These are phyloP conservation scores for Pyrrhosoma nymphula DNA, from an alignment of 2,888 invertebrate genomes.

Conservation along the genomic window DNA sequence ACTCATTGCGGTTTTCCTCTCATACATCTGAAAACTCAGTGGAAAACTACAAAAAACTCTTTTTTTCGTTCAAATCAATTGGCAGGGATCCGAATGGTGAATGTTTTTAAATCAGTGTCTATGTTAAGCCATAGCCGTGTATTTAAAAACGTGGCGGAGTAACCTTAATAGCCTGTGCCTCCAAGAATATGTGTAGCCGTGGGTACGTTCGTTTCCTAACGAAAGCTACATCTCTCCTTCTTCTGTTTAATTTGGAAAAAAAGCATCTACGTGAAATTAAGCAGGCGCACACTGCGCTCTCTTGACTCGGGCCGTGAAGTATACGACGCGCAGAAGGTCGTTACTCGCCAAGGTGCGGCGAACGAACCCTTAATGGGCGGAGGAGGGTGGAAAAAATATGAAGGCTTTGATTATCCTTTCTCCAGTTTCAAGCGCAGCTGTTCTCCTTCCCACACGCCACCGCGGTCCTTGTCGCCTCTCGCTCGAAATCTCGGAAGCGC, in stretches of 20 bases:
- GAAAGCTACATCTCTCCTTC: background rate
- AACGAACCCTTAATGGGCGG: background rate
- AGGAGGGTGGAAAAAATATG: background rate
- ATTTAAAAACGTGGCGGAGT: too few relatives aligned
- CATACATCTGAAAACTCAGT: too few relatives aligned
- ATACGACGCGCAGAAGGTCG: background rate
- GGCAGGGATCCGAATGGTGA: too few relatives aligned
- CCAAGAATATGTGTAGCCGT: background rate
- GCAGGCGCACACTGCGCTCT: background rate
- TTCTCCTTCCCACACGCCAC: background rate
- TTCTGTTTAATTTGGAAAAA: background rate
- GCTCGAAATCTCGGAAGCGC: background rate
- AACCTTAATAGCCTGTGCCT: background rate
- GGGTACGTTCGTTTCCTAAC: background rate
- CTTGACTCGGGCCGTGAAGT: background rate
- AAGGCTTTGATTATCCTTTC: background rate
- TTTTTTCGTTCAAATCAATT: too few relatives aligned
- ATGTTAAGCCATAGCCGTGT: too few relatives aligned
- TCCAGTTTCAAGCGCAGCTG: constrained; percentile 10
- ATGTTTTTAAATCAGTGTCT: too few relatives aligned
- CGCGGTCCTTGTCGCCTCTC: background rate
- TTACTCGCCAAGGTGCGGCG: background rate
- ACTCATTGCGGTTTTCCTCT: too few relatives aligned
- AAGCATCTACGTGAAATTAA: background rate
- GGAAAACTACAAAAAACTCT: too few relatives aligned